Evolutionary conservation across 1,140 invertebrate species (phyloP).

Genomic region (Colletes latitarsis): DNA sequence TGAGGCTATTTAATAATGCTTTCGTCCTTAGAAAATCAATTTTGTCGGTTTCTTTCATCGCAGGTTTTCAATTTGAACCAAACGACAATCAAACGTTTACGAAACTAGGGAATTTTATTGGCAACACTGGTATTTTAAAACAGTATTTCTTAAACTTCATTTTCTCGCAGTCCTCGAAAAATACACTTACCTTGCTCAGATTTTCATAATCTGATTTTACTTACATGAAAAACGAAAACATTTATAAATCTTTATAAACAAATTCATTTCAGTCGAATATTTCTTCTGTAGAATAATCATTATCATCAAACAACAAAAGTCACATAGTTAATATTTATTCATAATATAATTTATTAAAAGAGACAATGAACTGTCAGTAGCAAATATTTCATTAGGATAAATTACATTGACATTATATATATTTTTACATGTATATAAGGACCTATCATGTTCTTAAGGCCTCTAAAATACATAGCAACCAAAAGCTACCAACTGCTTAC

Average conservation of each 20-base stretch:
- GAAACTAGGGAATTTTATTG: slow-evolving; percentile 5
- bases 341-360: slow-evolving; percentile 68
- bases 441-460: slow-evolving; percentile 41
- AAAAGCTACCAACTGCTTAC: slow-evolving; percentile 64
- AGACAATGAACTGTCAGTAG: slow-evolving; percentile 65
- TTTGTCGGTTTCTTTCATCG: neutral
- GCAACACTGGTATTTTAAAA: neutral
- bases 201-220: too few relatives aligned
- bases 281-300: too few relatives aligned
- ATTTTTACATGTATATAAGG: slow-evolving; percentile 56
- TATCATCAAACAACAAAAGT: slow-evolving; percentile 10
- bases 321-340: slow-evolving; percentile 44
- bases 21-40: neutral
- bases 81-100: neutral
- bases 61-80: slow-evolving; percentile 5
- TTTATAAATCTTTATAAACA: too few relatives aligned
- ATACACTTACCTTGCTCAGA: too few relatives aligned
- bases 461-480: slow-evolving; percentile 60
- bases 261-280: too few relatives aligned
- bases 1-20: neutral
- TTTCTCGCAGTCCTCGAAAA: too few relatives aligned
- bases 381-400: slow-evolving; percentile 62
- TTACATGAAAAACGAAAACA: too few relatives aligned
- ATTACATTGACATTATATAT: slow-evolving; percentile 54
- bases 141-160: neutral